phyloP scores from a whole-genome alignment of 2,113 vertebrate genomes.

The Oreochromis spilurus region DNA sequence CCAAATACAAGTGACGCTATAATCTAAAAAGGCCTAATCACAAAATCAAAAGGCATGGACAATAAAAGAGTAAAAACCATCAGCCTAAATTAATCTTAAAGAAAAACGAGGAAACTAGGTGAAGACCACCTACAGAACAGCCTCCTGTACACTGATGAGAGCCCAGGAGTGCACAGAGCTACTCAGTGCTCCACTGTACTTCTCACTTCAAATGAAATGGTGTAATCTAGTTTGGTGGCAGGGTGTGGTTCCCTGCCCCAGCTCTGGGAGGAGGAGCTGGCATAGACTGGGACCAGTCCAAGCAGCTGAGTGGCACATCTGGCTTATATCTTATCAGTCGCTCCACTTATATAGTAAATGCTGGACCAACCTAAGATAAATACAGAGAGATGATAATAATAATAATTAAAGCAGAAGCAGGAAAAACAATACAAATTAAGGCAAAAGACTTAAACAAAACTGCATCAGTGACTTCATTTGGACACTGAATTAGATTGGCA shows the following conservation, averaged over 20 bases:
- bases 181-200: background rate
- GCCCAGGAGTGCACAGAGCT: background rate
- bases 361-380: background rate
- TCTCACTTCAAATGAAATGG: background rate
- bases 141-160: background rate
- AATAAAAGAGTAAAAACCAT: background rate
- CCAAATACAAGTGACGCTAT: background rate
- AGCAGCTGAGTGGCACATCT: background rate
- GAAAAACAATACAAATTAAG: background rate
- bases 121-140: background rate
- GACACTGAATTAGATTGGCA: background rate
- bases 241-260: background rate
- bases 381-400: background rate
- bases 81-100: background rate
- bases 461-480: background rate
- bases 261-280: background rate
- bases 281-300: background rate
- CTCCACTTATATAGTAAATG: background rate
- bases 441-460: background rate
- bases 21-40: background rate
- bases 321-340: too few species aligned
- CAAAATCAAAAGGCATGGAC: background rate
- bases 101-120: background rate
- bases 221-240: background rate
- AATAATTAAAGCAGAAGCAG: background rate